Evolutionary conservation across 2,113 vertebrate genomes (phyloP), one percentile per base, ranked within the genome.

Genomic region (Podilymbus podiceps): DNA sequence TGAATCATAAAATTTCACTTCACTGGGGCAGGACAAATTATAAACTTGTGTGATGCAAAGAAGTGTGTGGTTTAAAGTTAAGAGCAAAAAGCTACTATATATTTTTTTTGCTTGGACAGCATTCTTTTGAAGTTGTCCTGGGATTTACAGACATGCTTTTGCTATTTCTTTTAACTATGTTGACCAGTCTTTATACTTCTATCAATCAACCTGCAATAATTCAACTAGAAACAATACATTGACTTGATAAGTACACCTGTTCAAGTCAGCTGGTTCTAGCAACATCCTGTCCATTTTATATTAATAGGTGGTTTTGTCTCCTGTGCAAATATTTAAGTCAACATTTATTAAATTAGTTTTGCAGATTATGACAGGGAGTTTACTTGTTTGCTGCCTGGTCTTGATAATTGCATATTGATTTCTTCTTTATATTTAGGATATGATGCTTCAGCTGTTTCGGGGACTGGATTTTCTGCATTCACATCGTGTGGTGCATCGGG

Each of bases 371-470:
- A 42, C 56, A 55, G 38, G 7, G 18, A 42, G 40, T 76, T 94
- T 85, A 55, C 44, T 69, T 91, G 17, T 87, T 96, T 95, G 55
- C 20, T 20, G 31, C 18, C 16, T 81, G 89, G 24, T 91, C 47
- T 87, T 88, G 52, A 84, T 76, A 71, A 59, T 10, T 87, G 22
- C 22, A 42, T 85, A 80, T 88, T 93, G 68, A 77, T 62, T 90
- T 93, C 60, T 89, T 81, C 44, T 68, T 94, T 74, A 27, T 73
- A 25, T 94, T 87, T 96, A 99, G 99, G 99, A 99, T 97, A 99
- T 99, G 99, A 99, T 99, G 99, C 99, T 99, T 97, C 99, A 99
- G 98, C 98, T 99, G 94, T 99, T 99, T 89, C 99, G 99, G 94
- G 99, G 99, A 72, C 97, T 99, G 97, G 99, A 99, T 98, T 99